phyloP scores from a whole-genome alignment of 2,797 vertebrate genomes.

The Onychomys torridus region DNA sequence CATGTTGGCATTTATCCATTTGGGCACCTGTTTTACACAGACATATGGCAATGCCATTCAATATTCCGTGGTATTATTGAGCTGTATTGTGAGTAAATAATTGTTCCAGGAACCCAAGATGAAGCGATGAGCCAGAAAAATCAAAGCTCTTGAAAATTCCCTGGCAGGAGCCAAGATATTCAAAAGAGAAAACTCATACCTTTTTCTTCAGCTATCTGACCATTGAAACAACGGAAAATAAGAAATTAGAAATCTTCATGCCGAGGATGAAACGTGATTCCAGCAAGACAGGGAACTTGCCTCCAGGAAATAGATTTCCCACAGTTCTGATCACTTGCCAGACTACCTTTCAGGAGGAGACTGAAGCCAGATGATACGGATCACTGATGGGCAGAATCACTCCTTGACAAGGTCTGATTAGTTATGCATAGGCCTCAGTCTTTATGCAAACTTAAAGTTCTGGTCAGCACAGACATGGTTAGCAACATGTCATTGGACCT shows the following conservation, averaged over 20 bases:
- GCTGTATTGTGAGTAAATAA: background rate
- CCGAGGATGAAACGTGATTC: background rate
- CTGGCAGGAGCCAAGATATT: background rate
- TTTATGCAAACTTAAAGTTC: background rate
- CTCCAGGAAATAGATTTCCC: background rate
- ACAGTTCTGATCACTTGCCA: background rate
- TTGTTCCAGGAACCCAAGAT: background rate
- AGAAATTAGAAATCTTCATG: background rate
- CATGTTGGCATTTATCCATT: background rate
- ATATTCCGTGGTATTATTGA: background rate
- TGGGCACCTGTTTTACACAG: background rate
- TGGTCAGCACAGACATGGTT: background rate
- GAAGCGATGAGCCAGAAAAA: background rate
- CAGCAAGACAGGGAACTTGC: background rate
- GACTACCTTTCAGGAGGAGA: background rate
- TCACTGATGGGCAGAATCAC: background rate
- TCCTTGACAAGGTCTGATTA: background rate
- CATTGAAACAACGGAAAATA: background rate
- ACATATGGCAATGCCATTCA: background rate
- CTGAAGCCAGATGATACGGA: background rate
- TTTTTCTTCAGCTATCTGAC: background rate
- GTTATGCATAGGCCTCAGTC: no score
- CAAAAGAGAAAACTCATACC: background rate
- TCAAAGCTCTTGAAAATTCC: background rate
- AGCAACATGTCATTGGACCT: accelerated